Base-by-base conservation (phyloP, 1,140 invertebrate species). In the Drosophila insularis region DNA sequence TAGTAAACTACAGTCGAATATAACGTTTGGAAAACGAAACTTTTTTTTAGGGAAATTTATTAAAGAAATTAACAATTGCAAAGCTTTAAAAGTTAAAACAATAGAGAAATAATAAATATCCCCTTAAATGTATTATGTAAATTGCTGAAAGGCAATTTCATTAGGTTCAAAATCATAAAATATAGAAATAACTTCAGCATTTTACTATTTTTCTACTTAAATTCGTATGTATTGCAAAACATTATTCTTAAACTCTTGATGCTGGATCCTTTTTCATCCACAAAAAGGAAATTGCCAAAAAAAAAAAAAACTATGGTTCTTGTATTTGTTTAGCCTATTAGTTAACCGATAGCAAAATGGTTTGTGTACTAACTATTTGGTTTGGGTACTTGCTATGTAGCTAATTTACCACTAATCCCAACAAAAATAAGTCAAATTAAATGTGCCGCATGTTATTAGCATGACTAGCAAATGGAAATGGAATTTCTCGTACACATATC, bases 311-410 rank as follows among this genome's bases (percentile, higher is more conserved):
- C n/a, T 6, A 27, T 55, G 53, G 53, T 55, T 27, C 13, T 31
- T 55, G 53, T 37, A 58, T 8, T 19, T 19, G 1, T 14, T 58
- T 11, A 58, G 14, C 14, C 14, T 17, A 37, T 35, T 31, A 11
- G 17, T 50, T 50, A 21, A 50, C 43, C 19, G 8, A 3, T 17
- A 10, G 11, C 11, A 37, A 37, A 58, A 35, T 56, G 55, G 55
- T 56, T 56, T 56, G 31, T 58, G 55, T 35, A 32, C 55, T 58
- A 58, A 37, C 55, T 58, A 4, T 13, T 37, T 31, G 23, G 53
- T 35, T 58, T 32, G 32, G 31, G 4, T 19, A 19, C 17, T 50
- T 31, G 55, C 32, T 35, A 10, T 8, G 10, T 35, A 2, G 32
- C 32, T 10, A 31, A 27, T 27, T 27, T 27, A 6, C 4, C 21